Conservation (phyloP, 2,113 vertebrate genomes). For the Uropsilus gracilis region DNA sequence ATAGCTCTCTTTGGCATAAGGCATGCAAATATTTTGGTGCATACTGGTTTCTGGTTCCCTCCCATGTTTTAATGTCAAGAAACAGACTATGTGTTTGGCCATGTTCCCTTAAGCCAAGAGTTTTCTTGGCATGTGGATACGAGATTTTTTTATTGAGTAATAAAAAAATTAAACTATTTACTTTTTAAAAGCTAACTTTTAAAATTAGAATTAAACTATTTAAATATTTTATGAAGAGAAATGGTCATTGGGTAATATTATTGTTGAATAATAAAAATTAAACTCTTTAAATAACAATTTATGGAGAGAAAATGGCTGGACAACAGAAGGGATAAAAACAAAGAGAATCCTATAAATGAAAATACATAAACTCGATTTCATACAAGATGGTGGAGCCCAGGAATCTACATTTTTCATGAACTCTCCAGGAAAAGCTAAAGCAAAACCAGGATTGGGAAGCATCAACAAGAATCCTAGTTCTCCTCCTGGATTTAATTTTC, state of each 20-base stretch:
- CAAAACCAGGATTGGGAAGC: not conserved
- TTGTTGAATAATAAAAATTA: no score
- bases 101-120: not conserved
- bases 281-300: not conserved
- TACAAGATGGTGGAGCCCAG: not conserved
- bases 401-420: not conserved
- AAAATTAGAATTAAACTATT: no score
- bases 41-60: not conserved
- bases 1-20: not conserved
- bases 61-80: not conserved
- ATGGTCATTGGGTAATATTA: no score
- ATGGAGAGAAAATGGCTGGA: constrained; percentile 2
- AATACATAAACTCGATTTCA: not conserved
- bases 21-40: not conserved
- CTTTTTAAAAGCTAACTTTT: no score
- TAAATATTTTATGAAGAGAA: no score
- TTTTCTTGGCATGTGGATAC: not conserved
- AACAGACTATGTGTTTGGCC: not conserved
- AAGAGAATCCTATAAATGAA: not conserved
- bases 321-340: not conserved
- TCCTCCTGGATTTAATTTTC: constrained; percentile 14
- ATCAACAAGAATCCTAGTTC: not conserved
- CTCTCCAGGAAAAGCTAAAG: not conserved
- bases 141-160: not conserved
- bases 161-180: no score